Percentiles rank a stretch among this genome's conserved stretches.
Conservation (phyloP, 92 coral and sea anemone species). For the Palythoa heliodiscus region DNA sequence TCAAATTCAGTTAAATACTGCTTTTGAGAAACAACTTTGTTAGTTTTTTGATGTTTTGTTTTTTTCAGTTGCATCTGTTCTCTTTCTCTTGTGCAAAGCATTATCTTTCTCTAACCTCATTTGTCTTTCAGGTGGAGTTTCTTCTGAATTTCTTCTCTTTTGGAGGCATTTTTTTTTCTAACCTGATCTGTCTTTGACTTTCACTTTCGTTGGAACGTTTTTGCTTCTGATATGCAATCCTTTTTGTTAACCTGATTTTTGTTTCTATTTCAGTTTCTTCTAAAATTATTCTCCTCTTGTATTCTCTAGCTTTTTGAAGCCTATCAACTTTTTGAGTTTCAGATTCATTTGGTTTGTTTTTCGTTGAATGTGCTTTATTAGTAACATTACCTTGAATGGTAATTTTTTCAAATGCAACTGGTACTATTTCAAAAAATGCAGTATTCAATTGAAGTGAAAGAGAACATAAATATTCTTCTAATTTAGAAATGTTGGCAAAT, state of each 20-base stretch:
- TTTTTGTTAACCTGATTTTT: constrained; percentile 21
- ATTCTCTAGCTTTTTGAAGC: constrained; percentile 47
- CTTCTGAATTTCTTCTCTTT: constrained; percentile 3
- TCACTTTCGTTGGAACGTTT: constrained; percentile 1
- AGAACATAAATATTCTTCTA: constrained; percentile 40
- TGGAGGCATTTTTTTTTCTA: neutral
- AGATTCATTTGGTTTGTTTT: neutral
- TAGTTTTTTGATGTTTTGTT: constrained; percentile 5
- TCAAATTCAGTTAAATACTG: neutral
- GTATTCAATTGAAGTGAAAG: constrained; percentile 47
- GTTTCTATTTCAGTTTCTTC: constrained; percentile 16
- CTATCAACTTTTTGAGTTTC: constrained; percentile 16
- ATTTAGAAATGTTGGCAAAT: constrained; percentile 5
- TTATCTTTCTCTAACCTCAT: neutral
- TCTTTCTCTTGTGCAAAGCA: neutral
- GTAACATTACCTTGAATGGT: neutral
- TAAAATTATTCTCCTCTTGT: constrained; percentile 35
- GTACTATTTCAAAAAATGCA: constrained; percentile 45
- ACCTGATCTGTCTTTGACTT: constrained; percentile 5
- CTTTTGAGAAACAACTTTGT: neutral
- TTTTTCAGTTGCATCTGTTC: neutral
- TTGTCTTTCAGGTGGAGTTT: constrained; percentile 12
- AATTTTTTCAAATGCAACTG: constrained; percentile 23
- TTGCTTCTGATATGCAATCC: neutral
- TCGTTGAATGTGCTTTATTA: neutral